Evolutionary conservation across 1,140 invertebrate genomes (phyloP).

Genomic region (Drosophila fuyamai): DNA sequence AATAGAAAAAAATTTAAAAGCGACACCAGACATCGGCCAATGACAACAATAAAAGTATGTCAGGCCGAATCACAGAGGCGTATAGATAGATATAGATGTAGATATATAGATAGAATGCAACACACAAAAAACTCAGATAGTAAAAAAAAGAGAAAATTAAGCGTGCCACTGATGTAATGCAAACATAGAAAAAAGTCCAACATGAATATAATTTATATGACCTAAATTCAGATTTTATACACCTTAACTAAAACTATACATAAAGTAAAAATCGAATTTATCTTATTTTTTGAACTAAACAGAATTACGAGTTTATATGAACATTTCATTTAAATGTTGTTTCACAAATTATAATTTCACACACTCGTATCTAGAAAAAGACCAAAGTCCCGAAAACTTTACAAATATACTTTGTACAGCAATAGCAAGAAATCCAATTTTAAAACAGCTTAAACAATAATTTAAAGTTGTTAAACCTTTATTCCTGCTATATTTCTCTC

Average conservation of each 20-base stretch:
- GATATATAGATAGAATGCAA: slow-evolving; percentile 15
- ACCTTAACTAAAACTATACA: slow-evolving; percentile 6
- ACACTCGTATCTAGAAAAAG: too few relatives aligned
- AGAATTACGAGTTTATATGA: too few relatives aligned
- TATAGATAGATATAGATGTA: slow-evolving; percentile 32
- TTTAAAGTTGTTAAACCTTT: too few relatives aligned
- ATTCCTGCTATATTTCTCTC: not conserved
- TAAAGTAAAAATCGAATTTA: too few relatives aligned
- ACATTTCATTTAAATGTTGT: too few relatives aligned
- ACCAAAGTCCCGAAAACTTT: too few relatives aligned
- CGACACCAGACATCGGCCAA: slow-evolving; percentile 57
- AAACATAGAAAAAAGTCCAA: slow-evolving; percentile 2
- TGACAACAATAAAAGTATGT: slow-evolving; percentile 76
- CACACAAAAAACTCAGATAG: not conserved
- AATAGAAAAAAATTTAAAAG: slow-evolving; percentile 12
- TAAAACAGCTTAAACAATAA: too few relatives aligned
- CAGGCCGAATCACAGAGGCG: slow-evolving; percentile 74
- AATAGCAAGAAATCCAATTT: too few relatives aligned
- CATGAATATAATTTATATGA: slow-evolving; percentile 10
- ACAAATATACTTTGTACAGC: too few relatives aligned
- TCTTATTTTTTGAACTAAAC: too few relatives aligned
- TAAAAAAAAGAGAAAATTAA: slow-evolving; percentile 9
- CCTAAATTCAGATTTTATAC: slow-evolving; percentile 7
- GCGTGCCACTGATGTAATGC: slow-evolving; percentile 33
- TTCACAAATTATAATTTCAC: too few relatives aligned